phyloP scores from a whole-genome alignment of 2,113 vertebrate species.

The Heterotilapia buettikoferi region DNA sequence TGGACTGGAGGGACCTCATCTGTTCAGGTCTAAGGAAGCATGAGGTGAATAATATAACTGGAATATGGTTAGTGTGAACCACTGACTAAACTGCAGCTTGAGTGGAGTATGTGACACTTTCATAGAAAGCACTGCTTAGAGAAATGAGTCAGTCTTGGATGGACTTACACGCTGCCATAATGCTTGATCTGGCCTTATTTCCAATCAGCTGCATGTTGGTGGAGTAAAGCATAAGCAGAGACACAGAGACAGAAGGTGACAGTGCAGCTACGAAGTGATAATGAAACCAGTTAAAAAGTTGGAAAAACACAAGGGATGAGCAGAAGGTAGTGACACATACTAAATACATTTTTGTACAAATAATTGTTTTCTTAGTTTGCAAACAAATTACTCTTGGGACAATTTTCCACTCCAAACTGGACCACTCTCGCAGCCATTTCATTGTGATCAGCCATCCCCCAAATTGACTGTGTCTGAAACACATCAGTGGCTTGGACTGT shows the following conservation, averaged over 20 bases:
- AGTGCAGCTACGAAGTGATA: background rate
- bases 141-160: slow-evolving; percentile 8
- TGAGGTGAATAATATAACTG: slow-evolving; percentile 39
- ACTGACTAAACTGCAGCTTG: background rate
- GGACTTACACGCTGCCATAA: background rate
- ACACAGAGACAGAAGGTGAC: background rate
- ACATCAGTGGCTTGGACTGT: slow-evolving; percentile 49
- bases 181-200: background rate
- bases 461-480: slow-evolving; percentile 61
- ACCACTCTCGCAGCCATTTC: slow-evolving; percentile 9
- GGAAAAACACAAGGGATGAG: background rate
- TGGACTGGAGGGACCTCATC: slow-evolving; percentile 48
- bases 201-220: background rate
- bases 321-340: background rate
- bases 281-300: slow-evolving; percentile 14
- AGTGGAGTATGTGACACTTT: background rate
- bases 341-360: background rate
- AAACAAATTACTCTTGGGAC: slow-evolving; percentile 11
- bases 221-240: background rate
- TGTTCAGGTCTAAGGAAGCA: slow-evolving; percentile 36
- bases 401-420: slow-evolving; percentile 18
- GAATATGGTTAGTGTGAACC: background rate
- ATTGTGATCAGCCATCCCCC: slow-evolving; percentile 50
- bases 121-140: background rate
- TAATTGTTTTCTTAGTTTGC: slow-evolving; percentile 21